These are phyloP conservation scores for Carcharodon carcharias DNA, from an alignment of 2,797 vertebrate genomes.

Conservation along the genomic window DNA sequence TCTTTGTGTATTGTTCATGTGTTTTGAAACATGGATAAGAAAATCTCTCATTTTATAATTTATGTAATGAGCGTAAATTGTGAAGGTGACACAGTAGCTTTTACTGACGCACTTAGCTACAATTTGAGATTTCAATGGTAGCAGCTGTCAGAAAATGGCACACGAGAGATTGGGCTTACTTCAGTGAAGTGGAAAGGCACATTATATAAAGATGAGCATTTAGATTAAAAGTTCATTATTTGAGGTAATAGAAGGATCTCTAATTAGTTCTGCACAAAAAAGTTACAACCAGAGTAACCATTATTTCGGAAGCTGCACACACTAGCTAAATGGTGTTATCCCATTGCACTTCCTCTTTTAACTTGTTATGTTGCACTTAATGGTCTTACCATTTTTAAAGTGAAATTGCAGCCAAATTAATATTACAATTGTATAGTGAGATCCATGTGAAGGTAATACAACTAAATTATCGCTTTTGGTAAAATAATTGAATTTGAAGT, in stretches of 20 bases:
- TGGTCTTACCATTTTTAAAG: neutral
- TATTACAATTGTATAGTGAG: neutral
- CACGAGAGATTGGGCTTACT: neutral
- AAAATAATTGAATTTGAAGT: neutral
- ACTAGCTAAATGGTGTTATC: neutral
- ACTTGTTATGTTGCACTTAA: neutral
- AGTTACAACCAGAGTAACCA: neutral
- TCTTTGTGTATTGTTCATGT: neutral
- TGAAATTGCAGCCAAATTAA: slow-evolving; percentile 8
- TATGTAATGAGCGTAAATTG: neutral
- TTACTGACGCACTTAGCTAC: neutral
- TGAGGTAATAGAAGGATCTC: neutral
- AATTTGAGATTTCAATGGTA: neutral
- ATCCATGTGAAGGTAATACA: neutral
- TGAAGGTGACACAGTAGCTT: neutral
- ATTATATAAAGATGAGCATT: neutral
- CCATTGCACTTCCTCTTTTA: neutral
- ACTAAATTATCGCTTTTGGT: neutral
- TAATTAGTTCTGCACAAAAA: neutral
- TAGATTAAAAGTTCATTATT: neutral
- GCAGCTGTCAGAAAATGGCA: neutral
- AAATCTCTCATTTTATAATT: neutral
- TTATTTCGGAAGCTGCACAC: neutral
- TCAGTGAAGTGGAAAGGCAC: slow-evolving; percentile 1
- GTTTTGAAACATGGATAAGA: neutral